Evolutionary conservation across 2,113 vertebrate genomes (phyloP).

Genomic region (Sisor rabdophorus): DNA sequence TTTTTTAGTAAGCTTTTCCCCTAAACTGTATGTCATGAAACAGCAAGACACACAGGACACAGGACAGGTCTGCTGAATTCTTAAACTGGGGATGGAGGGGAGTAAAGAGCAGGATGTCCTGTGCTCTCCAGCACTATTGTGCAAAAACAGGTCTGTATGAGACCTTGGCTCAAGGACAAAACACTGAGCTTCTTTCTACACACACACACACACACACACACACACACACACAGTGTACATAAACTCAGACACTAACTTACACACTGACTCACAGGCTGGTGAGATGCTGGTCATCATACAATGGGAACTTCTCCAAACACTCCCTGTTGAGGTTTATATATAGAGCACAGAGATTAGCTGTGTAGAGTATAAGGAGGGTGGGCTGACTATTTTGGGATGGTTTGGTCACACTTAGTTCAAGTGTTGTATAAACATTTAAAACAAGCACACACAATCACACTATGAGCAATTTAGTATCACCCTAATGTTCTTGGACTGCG

Average conservation of each 20-base stretch:
- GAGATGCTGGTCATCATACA: neutral
- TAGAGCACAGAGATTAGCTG: neutral
- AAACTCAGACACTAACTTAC: neutral
- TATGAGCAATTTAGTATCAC: no score
- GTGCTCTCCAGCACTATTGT: conserved; percentile 13
- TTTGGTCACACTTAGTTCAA: no score
- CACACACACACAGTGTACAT: neutral
- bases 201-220: neutral
- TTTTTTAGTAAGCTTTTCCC: neutral
- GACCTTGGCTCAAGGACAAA: conserved; percentile 14
- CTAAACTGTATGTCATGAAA: no score
- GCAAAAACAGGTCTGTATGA: neutral
- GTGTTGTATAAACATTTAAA: no score
- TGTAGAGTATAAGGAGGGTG: neutral
- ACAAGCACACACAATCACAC: no score
- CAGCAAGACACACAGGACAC: neutral
- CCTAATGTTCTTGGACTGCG: no score
- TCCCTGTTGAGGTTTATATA: neutral
- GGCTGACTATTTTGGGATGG: no score
- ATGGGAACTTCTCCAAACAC: conserved; percentile 19
- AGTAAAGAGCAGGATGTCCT: conserved; percentile 29
- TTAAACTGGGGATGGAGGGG: conserved; percentile 6
- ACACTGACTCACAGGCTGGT: neutral
- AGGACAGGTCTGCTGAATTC: neutral
- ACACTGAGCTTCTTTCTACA: neutral